Evolutionary conservation across 2,797 vertebrate species (phyloP).

Genomic region (Cetoscarus ocellatus): DNA sequence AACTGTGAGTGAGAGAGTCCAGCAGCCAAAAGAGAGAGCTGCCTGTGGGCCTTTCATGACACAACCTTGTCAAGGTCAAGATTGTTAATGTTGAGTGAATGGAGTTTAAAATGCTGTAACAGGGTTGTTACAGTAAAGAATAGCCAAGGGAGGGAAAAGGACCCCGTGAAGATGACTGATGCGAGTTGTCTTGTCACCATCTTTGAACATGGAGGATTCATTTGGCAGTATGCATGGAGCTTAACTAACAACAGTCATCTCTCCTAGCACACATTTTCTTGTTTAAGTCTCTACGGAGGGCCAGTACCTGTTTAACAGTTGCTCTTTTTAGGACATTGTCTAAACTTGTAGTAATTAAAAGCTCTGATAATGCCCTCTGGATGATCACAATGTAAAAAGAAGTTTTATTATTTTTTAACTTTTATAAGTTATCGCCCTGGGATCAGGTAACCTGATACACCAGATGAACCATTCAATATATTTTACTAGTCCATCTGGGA

Average conservation of each 20-base stretch:
- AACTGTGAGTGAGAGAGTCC: slow-evolving; percentile 60
- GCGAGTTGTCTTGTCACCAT: slow-evolving; percentile 13
- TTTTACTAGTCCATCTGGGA: too few species aligned
- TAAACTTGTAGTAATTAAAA: too few species aligned
- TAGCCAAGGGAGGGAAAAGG: slow-evolving; percentile 6
- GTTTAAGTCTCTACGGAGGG: too few species aligned
- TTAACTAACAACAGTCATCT: not conserved
- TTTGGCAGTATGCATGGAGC: slow-evolving; percentile 11
- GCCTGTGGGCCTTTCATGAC: slow-evolving; percentile 41
- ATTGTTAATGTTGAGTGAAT: slow-evolving; percentile 57
- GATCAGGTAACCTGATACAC: too few species aligned
- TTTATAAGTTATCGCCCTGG: too few species aligned
- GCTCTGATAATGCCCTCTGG: too few species aligned
- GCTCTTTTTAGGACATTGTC: too few species aligned
- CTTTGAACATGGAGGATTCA: slow-evolving; percentile 23
- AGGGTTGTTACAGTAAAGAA: slow-evolving; percentile 33
- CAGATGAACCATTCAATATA: too few species aligned
- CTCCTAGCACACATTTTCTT: too few species aligned
- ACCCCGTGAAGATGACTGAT: slow-evolving; percentile 19
- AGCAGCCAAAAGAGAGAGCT: slow-evolving; percentile 57
- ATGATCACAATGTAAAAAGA: too few species aligned
- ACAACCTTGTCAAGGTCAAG: slow-evolving; percentile 76
- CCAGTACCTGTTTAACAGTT: too few species aligned
- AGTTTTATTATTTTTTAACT: too few species aligned
- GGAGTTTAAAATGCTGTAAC: slow-evolving; percentile 55